Evolutionary conservation across 1,140 invertebrate genomes (phyloP).

Genomic region (Drosophila burlai): DNA sequence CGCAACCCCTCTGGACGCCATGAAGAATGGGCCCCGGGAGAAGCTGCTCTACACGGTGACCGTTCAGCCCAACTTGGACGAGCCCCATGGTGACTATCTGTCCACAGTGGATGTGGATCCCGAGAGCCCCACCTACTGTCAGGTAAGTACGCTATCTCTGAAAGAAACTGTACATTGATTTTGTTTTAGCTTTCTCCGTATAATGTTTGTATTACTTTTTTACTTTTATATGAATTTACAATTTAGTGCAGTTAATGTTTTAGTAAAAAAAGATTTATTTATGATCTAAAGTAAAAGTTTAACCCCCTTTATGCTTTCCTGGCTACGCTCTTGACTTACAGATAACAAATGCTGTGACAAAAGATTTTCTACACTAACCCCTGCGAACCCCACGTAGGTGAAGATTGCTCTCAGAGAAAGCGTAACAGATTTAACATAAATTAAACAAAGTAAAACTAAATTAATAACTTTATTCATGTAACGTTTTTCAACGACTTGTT

Average conservation of each 20-base stretch:
- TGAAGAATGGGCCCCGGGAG: conserved; percentile 92
- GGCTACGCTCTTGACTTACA: not conserved
- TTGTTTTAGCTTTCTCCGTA: not conserved
- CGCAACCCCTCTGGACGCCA: conserved; percentile 91
- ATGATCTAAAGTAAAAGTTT: not conserved
- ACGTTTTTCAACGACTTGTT: not conserved
- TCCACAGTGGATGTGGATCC: conserved; percentile 97
- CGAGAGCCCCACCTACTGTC: conserved; percentile 92
- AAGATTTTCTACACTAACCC: not conserved
- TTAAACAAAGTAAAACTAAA: not conserved
- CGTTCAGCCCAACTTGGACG: conserved; percentile 89
- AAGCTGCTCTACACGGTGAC: conserved; percentile 95
- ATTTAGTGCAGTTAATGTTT: not conserved
- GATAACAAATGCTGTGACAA: not conserved
- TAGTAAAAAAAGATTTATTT: not conserved
- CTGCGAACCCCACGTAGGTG: not conserved
- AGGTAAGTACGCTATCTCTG: conserved; percentile 87
- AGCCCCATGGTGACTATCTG: conserved; percentile 93
- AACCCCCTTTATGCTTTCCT: no score
- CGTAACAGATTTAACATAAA: no score
- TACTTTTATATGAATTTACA: not conserved
- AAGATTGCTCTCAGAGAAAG: not conserved
- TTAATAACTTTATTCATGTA: not conserved
- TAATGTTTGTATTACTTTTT: not conserved
- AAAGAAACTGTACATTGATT: conserved; percentile 5